Evolutionary conservation across 2,113 vertebrate species (phyloP).

Genomic region (Engystomops pustulosus): DNA sequence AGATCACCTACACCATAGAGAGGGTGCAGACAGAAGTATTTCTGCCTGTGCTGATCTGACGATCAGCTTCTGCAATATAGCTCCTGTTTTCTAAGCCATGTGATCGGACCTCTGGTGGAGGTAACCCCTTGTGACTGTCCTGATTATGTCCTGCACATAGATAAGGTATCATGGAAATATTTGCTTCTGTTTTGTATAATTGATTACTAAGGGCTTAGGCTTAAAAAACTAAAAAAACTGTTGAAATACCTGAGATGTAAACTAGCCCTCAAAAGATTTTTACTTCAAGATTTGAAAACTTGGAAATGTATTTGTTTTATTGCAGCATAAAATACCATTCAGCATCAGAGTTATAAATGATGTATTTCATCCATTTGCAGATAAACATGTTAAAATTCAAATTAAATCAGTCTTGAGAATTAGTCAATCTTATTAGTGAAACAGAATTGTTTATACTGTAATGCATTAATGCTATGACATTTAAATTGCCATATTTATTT

Average conservation of each 20-base stretch:
- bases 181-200: too few relatives aligned
- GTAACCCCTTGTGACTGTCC: too few relatives aligned
- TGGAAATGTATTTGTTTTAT: neutral
- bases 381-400: neutral
- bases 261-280: neutral
- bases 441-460: neutral
- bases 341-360: neutral
- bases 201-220: too few relatives aligned
- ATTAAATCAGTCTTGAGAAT: constrained; percentile 2
- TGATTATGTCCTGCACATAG: too few relatives aligned
- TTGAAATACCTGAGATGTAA: neutral
- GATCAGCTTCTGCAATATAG: too few relatives aligned
- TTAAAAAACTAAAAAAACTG: too few relatives aligned
- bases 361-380: neutral
- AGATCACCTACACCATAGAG: too few relatives aligned
- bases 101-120: too few relatives aligned
- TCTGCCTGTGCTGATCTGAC: too few relatives aligned
- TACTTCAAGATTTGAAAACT: neutral
- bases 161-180: too few relatives aligned
- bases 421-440: neutral
- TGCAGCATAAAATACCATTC: neutral
- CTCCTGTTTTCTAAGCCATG: too few relatives aligned
- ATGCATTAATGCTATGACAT: constrained; percentile 13
- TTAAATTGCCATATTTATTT: constrained; percentile 47
- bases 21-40: too few relatives aligned